Evolutionary conservation across 2,113 vertebrate species (phyloP).

Genomic region (Plestiodon gilberti): DNA sequence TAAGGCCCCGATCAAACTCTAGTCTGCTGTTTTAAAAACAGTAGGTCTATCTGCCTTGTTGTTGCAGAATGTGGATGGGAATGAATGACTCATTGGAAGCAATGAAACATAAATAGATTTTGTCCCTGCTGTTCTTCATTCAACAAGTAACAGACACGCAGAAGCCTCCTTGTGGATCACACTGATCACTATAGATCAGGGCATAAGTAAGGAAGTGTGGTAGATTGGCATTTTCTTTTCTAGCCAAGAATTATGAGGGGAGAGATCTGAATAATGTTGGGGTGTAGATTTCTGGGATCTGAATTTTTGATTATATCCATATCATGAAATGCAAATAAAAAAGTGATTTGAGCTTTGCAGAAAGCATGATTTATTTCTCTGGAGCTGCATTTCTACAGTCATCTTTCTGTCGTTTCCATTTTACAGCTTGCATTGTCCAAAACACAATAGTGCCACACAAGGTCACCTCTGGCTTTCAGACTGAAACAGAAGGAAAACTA

Average conservation of each 20-base stretch:
- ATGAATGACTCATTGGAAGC: neutral
- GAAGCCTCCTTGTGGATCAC: neutral
- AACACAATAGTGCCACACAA: neutral
- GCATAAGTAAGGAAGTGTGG: no score
- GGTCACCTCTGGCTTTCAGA: neutral
- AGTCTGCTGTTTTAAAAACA: neutral
- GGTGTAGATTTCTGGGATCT: neutral
- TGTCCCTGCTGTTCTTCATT: neutral
- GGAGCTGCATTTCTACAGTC: neutral
- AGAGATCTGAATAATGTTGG: neutral
- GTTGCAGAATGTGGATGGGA: neutral
- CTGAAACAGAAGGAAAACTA: slow-evolving; percentile 9
- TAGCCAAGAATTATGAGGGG: neutral
- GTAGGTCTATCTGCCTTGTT: no score
- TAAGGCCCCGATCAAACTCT: neutral
- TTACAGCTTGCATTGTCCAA: neutral
- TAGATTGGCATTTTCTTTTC: neutral
- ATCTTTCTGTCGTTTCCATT: neutral
- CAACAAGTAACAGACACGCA: neutral
- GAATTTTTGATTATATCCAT: neutral
- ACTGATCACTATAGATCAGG: no score
- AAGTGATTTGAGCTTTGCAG: neutral
- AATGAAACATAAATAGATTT: neutral
- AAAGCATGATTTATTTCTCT: neutral
- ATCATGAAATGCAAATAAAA: neutral